phyloP scores from a whole-genome alignment of 1,140 invertebrate genomes.

The Parapsyche elsis region DNA sequence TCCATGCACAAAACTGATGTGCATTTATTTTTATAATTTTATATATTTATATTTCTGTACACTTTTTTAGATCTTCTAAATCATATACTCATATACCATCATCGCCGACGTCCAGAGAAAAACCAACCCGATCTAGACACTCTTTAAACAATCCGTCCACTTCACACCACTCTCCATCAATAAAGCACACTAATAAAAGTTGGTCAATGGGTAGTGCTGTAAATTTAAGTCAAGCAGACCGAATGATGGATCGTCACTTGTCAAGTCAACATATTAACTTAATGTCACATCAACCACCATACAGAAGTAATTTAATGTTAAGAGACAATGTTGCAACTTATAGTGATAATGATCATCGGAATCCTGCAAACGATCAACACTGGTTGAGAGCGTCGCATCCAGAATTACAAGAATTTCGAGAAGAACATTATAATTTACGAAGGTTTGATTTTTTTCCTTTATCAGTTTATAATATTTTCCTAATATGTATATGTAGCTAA shows the following conservation, averaged over 20 bases:
- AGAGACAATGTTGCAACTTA: constrained; percentile 6
- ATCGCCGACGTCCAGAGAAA: constrained; percentile 35
- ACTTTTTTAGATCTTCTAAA: constrained; percentile 48
- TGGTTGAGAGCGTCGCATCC: constrained; percentile 30
- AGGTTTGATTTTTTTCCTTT: constrained; percentile 26
- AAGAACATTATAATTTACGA: constrained; percentile 37
- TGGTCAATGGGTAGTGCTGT: constrained; percentile 40
- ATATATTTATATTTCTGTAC: not conserved
- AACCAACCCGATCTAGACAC: constrained; percentile 29
- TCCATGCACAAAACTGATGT: not conserved
- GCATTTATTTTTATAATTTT: not conserved
- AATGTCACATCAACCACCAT: not conserved
- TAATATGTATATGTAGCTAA: not conserved
- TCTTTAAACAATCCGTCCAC: constrained; percentile 40
- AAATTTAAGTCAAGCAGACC: constrained; percentile 18
- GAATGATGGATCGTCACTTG: constrained; percentile 13
- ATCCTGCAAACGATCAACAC: constrained; percentile 19
- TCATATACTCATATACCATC: constrained; percentile 52
- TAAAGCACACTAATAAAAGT: constrained; percentile 44
- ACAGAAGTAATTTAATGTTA: constrained; percentile 23
- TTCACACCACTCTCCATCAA: constrained; percentile 34
- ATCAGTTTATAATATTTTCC: not conserved
- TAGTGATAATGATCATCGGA: constrained; percentile 36
- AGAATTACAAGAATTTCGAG: constrained; percentile 36
- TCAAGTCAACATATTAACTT: constrained; percentile 6